Evolutionary conservation across 2,113 vertebrate species (phyloP).

Genomic region (Copsychus sechellarum): DNA sequence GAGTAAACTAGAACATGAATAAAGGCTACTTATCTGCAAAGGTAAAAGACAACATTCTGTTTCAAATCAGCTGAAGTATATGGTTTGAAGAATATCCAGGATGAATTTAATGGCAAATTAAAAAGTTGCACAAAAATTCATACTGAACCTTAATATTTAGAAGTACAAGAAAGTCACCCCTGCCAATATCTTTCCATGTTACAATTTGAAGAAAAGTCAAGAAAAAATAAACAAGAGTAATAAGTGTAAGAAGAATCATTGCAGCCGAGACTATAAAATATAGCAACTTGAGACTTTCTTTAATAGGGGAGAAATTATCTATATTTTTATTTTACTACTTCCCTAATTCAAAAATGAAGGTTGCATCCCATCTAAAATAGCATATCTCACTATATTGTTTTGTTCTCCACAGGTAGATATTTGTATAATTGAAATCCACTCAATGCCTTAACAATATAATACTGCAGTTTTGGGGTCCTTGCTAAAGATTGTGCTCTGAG

Average conservation of each 20-base stretch:
- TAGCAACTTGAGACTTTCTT: accelerated
- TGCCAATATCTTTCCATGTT: background rate
- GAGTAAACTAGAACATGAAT: background rate
- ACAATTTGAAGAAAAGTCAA: background rate
- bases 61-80: background rate
- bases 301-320: background rate
- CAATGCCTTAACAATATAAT: background rate
- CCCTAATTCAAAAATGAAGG: background rate
- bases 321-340: background rate
- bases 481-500: background rate
- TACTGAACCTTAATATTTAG: background rate
- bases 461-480: background rate
- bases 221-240: background rate
- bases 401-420: background rate
- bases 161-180: background rate
- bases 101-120: background rate
- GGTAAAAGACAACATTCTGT: background rate
- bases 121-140: background rate
- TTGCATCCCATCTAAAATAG: background rate
- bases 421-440: background rate
- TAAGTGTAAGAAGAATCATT: background rate
- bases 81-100: background rate
- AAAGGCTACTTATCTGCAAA: background rate
- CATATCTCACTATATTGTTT: background rate
- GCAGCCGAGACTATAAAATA: background rate